phyloP scores from a whole-genome alignment of 2,113 vertebrate genomes.

The Xiphophorus maculatus region DNA sequence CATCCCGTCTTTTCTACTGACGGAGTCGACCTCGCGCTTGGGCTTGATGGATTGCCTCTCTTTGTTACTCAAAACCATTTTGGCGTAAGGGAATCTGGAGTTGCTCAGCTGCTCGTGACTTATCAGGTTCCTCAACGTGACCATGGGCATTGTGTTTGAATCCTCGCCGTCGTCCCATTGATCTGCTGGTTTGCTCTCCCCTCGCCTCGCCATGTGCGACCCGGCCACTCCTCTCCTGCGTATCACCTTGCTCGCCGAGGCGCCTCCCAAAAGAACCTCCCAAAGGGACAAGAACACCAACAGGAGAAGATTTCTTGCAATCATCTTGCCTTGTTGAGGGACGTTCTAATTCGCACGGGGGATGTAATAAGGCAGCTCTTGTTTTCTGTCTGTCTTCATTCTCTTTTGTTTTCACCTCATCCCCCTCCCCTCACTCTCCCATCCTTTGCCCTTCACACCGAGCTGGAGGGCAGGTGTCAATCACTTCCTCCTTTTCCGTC shows the following conservation, averaged over 20 bases:
- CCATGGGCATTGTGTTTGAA: slow-evolving; percentile 60
- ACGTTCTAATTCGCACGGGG: slow-evolving; percentile 70
- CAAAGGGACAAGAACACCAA: slow-evolving; percentile 74
- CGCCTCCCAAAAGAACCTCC: slow-evolving; percentile 53
- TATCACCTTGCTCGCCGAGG: slow-evolving; percentile 61
- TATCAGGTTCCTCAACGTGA: slow-evolving; percentile 72
- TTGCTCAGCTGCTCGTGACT: slow-evolving; percentile 65
- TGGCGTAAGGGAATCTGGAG: slow-evolving; percentile 46
- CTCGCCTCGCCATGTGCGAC: slow-evolving; percentile 45
- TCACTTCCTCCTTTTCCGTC: slow-evolving; percentile 49
- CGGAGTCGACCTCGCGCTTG: slow-evolving; percentile 65
- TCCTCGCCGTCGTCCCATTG: slow-evolving; percentile 72
- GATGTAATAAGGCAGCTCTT: slow-evolving; percentile 70
- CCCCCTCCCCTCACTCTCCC: slow-evolving; percentile 60
- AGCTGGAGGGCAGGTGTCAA: slow-evolving; percentile 71
- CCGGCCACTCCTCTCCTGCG: slow-evolving; percentile 73
- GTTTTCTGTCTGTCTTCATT: slow-evolving; percentile 80
- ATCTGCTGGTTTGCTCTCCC: slow-evolving; percentile 59
- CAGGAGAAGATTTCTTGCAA: slow-evolving; percentile 69
- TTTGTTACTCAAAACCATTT: slow-evolving; percentile 61
- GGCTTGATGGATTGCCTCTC: slow-evolving; percentile 67
- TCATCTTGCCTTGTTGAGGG: slow-evolving; percentile 71
- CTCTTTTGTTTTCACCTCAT: slow-evolving; percentile 55
- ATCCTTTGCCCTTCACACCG: slow-evolving; percentile 61
- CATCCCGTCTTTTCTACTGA: slow-evolving; percentile 53